Evolutionary conservation across 2,797 vertebrate species (phyloP).

Genomic region (Helostoma temminkii): DNA sequence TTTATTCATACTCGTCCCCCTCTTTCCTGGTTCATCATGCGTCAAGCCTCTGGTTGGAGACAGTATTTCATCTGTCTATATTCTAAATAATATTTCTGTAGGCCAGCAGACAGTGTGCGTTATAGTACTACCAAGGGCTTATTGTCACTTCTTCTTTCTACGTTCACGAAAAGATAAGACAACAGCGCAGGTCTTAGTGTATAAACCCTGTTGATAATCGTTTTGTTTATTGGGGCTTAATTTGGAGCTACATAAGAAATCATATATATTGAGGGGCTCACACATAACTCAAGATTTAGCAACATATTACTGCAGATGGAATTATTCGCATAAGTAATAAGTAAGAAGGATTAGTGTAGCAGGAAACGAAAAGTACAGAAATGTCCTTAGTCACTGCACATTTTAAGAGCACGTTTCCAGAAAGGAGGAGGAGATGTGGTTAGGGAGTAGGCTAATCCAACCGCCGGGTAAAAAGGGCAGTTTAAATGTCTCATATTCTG

Average conservation of each 20-base stretch:
- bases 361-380: constrained; percentile 37
- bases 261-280: background rate
- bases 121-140: constrained; percentile 44
- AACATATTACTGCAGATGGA: background rate
- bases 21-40: constrained; percentile 76
- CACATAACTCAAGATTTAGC: background rate
- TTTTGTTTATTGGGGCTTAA: constrained; percentile 11
- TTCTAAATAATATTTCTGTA: constrained; percentile 47
- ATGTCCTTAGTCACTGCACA: constrained; percentile 61
- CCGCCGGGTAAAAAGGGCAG: constrained; percentile 80
- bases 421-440: constrained; percentile 87
- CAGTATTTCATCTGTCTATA: constrained; percentile 67
- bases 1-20: constrained; percentile 73
- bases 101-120: constrained; percentile 51
- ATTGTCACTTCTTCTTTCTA: constrained; percentile 25
- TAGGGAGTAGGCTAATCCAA: constrained; percentile 84
- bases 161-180: constrained; percentile 9
- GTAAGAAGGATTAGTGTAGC: constrained; percentile 2
- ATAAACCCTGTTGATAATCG: constrained; percentile 10
- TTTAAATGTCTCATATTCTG: constrained; percentile 83
- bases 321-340: background rate
- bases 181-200: background rate
- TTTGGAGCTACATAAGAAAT: too few species aligned
- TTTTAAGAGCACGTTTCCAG: constrained; percentile 69
- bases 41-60: constrained; percentile 75